Conservation (phyloP, 1,140 invertebrate genomes). For the Drosophila kikkawai region DNA sequence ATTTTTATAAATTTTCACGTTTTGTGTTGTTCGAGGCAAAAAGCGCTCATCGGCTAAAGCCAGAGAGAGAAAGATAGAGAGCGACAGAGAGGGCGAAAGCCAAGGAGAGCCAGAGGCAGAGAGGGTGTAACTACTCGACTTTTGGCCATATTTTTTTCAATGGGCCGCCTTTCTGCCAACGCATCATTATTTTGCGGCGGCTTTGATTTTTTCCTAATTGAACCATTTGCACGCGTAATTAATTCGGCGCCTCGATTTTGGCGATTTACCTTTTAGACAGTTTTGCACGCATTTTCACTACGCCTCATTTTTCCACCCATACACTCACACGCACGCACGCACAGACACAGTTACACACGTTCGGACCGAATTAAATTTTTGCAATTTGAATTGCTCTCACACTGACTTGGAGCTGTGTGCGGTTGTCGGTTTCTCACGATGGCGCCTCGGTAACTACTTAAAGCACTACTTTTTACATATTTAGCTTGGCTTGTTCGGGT, state of each 20-base stretch:
- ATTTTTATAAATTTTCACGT: slow-evolving; percentile 52
- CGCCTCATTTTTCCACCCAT: slow-evolving; percentile 79
- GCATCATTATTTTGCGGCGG: slow-evolving; percentile 33
- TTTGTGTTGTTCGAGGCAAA: slow-evolving; percentile 52
- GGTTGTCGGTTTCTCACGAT: slow-evolving; percentile 24
- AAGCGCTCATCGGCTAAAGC: slow-evolving; percentile 24
- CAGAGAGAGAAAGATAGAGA: slow-evolving; percentile 9
- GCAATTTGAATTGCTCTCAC: slow-evolving; percentile 45
- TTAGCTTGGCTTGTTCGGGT: slow-evolving; percentile 24
- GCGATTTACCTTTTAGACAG: slow-evolving; percentile 66
- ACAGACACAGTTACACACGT: slow-evolving; percentile 69
- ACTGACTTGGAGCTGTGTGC: slow-evolving; percentile 27
- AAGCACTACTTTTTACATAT: slow-evolving; percentile 54
- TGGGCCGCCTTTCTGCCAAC: slow-evolving; percentile 64
- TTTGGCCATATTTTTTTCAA: slow-evolving; percentile 56
- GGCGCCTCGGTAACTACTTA: slow-evolving; percentile 39
- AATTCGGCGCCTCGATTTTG: slow-evolving; percentile 19
- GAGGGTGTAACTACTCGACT: slow-evolving; percentile 49
- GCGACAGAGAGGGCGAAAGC: slow-evolving; percentile 15
- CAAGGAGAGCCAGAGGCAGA: slow-evolving; percentile 12
- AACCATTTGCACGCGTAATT: slow-evolving; percentile 11
- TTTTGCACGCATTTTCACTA: slow-evolving; percentile 76
- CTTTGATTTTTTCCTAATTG: slow-evolving; percentile 11
- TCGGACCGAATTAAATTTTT: slow-evolving; percentile 52
- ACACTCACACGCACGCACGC: slow-evolving; percentile 64